Conservation (phyloP, 2,888 invertebrate species). For the Amphipoea oculea region DNA sequence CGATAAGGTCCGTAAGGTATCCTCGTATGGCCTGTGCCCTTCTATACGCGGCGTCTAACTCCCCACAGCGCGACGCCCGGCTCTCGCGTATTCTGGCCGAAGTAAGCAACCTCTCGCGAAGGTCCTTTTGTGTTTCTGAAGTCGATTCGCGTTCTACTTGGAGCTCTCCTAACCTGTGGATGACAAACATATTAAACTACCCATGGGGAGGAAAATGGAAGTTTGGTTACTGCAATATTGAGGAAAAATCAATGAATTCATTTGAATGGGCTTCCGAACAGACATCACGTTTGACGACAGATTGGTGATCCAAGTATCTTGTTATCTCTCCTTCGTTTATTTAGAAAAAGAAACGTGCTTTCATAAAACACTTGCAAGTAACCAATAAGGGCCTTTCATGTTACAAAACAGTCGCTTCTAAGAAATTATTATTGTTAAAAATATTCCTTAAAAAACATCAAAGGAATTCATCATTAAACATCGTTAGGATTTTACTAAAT, state of each 20-base stretch:
- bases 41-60: constrained; percentile 95
- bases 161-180: constrained; percentile 77
- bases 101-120: constrained; percentile 74
- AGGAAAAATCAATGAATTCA: neutral
- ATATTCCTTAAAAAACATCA: neutral
- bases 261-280: no score
- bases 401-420: neutral
- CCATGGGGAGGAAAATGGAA: neutral
- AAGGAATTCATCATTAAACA: neutral
- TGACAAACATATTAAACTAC: neutral
- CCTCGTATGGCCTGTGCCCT: constrained; percentile 99
- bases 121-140: constrained; percentile 82
- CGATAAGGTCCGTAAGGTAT: constrained; percentile 98
- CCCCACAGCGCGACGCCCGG: constrained; percentile 84
- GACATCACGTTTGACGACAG: no score
- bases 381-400: neutral
- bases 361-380: neutral
- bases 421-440: neutral
- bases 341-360: neutral
- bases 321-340: neutral
- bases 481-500: neutral
- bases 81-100: constrained; percentile 85
- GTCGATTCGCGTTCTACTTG: constrained; percentile 77
- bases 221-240: neutral
- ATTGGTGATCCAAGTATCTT: neutral